Evolutionary conservation across 2,888 invertebrate genomes (phyloP), one percentile per base, ranked within the genome.

Genomic region (Ypsolopha scabrella): DNA sequence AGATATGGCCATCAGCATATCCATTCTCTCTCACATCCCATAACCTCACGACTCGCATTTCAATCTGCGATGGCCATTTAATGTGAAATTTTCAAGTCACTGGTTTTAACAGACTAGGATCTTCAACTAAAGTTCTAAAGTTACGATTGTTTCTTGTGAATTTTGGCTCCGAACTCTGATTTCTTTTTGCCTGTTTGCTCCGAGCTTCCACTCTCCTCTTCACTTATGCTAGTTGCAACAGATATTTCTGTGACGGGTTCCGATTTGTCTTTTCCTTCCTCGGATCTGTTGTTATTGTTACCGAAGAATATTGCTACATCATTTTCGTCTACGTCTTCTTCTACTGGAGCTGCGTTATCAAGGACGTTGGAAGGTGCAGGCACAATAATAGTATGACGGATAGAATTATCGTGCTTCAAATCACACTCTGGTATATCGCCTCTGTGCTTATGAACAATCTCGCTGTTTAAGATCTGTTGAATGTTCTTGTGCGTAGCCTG

Each of bases 231-330:
- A 0, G 85, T 85, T 0, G 82, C 80, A 4, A 86, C 78, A 0
- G 87, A 83, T 45, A 86, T 81, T 61, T 87, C 87, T 0, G 87
- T 87, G 0, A 86, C 80, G 0, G 78, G 70, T 14, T 75, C 82
- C 8, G 61, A 59, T 48, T 59, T 70, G 51, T 58, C 60, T 52
- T 60, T 53, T 43, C 52, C 43, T 52, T 58, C 57, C 45, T 60
- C 54, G 46, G 60, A 62, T 1, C 57, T 54, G 8, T 60, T 54
- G 13, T 62, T n/a, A n/a, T n/a, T 64, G 1, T 74, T 69, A 1
- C 72, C 76, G 59, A 89, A 90, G 63, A 87, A 90, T 36, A 90
- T 72, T 0, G 90, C 90, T 0, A 90, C 89, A 50, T 89, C 89
- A 50, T 89, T 88, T 36, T 89, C 87, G 36, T 89, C 87, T 51